Percentiles rank a stretch among this genome's conserved stretches.
Evolutionary conservation across 2,888 invertebrate species (phyloP).

Genomic region (Cerceris ruficornis): DNA sequence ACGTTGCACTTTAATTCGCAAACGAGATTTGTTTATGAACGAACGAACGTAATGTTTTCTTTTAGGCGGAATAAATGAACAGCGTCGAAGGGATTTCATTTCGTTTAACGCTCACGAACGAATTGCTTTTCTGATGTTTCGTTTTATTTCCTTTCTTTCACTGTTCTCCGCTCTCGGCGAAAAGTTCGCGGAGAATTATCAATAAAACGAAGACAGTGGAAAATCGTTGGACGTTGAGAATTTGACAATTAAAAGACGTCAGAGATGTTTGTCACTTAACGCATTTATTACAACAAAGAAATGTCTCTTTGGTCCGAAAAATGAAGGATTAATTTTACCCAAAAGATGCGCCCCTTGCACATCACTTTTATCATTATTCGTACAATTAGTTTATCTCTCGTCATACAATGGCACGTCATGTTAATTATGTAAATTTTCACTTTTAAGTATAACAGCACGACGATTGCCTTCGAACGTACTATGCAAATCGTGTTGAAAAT

Average conservation of each 20-base stretch:
- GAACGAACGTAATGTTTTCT: too few relatives aligned
- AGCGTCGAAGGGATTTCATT: too few relatives aligned
- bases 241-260: background rate
- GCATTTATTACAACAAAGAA: slow-evolving; percentile 54
- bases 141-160: background rate
- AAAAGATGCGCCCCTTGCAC: slow-evolving; percentile 17
- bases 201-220: too few relatives aligned
- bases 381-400: background rate
- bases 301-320: slow-evolving; percentile 48
- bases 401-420: background rate
- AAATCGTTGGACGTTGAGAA: too few relatives aligned
- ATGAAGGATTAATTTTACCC: slow-evolving; percentile 25
- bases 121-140: background rate
- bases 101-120: too few relatives aligned
- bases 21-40: too few relatives aligned
- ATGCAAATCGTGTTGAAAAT: too few relatives aligned
- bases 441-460: too few relatives aligned
- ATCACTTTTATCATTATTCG: background rate
- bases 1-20: too few relatives aligned
- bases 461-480: too few relatives aligned
- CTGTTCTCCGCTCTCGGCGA: background rate
- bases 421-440: background rate
- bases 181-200: too few relatives aligned
- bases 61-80: too few relatives aligned
- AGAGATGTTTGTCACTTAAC: slow-evolving; percentile 17